Conservation (phyloP, 2,113 vertebrate genomes). For the Mirounga angustirostris region DNA sequence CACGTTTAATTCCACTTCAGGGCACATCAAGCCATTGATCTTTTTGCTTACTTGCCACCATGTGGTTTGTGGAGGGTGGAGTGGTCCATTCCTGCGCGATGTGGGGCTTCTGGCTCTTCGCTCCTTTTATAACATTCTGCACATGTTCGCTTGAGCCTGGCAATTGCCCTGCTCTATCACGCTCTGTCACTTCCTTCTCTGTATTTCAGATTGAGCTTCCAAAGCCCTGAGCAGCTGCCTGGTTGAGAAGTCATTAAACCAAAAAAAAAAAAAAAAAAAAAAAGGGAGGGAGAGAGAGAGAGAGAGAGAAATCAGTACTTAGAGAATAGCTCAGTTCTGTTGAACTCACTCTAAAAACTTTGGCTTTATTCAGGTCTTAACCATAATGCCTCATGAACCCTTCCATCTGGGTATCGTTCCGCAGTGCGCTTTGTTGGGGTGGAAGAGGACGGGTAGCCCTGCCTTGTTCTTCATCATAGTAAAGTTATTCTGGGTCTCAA, state of each 20-base stretch:
- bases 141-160: slow-evolving; percentile 69
- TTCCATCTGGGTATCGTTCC: slow-evolving; percentile 71
- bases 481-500: slow-evolving; percentile 83
- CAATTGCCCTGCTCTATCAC: slow-evolving; percentile 84
- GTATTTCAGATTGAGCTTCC: slow-evolving; percentile 75
- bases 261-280: slow-evolving; percentile 22
- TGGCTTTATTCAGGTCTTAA: slow-evolving; percentile 69
- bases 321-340: slow-evolving; percentile 66
- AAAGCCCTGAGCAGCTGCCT: neutral
- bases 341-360: slow-evolving; percentile 49
- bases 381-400: slow-evolving; percentile 17
- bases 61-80: neutral
- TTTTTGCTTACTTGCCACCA: neutral
- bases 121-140: slow-evolving; percentile 57
- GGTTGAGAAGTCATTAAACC: slow-evolving; percentile 51
- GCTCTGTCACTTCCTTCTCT: slow-evolving; percentile 78
- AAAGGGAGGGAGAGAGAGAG: neutral
- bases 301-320: neutral
- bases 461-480: slow-evolving; percentile 76
- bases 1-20: neutral
- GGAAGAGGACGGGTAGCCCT: slow-evolving; percentile 51
- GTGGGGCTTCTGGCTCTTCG: slow-evolving; percentile 11
- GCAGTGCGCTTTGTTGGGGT: slow-evolving; percentile 60
- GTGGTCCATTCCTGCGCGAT: neutral
- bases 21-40: neutral